Conservation (phyloP, 2,797 vertebrate species). For the Perodicticus potto region DNA sequence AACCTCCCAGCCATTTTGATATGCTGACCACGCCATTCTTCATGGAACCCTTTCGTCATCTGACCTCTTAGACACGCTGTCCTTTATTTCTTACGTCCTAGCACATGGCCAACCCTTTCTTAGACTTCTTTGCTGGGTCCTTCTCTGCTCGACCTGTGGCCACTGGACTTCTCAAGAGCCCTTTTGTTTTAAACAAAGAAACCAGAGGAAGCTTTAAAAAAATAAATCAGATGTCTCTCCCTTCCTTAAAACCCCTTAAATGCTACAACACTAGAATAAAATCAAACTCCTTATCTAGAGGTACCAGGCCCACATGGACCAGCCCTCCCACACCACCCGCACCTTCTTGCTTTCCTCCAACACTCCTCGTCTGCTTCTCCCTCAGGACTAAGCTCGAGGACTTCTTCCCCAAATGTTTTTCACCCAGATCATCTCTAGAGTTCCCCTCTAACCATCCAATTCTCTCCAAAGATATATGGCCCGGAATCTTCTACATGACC, state of each 20-base stretch:
- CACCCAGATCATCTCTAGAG: neutral
- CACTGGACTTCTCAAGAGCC: neutral
- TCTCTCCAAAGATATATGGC: neutral
- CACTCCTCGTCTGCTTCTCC: neutral
- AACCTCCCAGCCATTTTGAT: accelerated
- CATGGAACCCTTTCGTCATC: neutral
- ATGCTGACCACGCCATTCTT: accelerated
- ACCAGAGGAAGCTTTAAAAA: neutral
- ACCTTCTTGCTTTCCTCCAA: neutral
- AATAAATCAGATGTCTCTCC: neutral
- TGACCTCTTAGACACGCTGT: neutral
- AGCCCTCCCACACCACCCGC: no score
- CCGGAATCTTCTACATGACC: neutral
- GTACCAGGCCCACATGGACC: neutral
- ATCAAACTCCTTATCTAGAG: neutral
- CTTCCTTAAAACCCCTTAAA: neutral
- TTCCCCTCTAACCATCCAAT: neutral
- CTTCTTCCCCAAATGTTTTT: neutral
- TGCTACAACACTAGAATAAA: neutral
- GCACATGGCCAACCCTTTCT: neutral
- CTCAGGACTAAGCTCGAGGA: neutral
- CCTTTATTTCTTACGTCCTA: neutral
- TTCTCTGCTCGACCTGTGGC: neutral
- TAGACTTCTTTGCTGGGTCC: neutral
- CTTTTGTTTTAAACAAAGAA: neutral